Percentiles rank a stretch among this genome's conserved stretches.
These are phyloP conservation scores for Clarias magur DNA, from an alignment of 2,113 vertebrate species.

Conservation along the genomic window DNA sequence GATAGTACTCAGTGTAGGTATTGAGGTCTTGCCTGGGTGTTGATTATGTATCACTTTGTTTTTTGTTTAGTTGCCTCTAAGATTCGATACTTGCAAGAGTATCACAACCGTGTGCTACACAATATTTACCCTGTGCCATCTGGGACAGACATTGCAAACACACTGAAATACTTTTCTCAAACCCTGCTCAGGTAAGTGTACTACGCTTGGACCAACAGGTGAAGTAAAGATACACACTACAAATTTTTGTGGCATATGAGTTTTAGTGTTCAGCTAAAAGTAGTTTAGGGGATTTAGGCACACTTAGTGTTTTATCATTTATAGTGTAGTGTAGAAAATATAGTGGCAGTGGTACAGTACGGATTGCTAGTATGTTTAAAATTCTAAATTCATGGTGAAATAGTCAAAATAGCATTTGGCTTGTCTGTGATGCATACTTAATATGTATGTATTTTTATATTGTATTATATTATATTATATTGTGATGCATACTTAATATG, in stretches of 20 bases:
- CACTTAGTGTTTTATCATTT: background rate
- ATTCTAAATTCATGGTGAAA: background rate
- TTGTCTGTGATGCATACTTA: constrained; percentile 39
- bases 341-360: background rate
- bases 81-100: constrained; percentile 99
- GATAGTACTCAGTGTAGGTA: background rate
- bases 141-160: constrained; percentile 99
- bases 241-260: constrained; percentile 52
- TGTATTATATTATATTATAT: too few species aligned
- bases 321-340: background rate
- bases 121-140: constrained; percentile 99
- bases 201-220: constrained; percentile 71
- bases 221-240: constrained; percentile 64
- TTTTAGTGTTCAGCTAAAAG: constrained; percentile 53
- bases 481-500: constrained; percentile 37
- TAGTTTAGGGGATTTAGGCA: constrained; percentile 7
- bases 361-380: background rate
- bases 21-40: constrained; percentile 50
- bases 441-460: too few species aligned
- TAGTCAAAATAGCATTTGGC: constrained; percentile 23
- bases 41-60: constrained; percentile 73
- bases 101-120: constrained; percentile 98
- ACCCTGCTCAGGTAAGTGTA: constrained; percentile 98
- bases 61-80: constrained; percentile 97
- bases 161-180: constrained; percentile 99